Evolutionary conservation across 1,140 invertebrate genomes (phyloP).

Genomic region (Berghia stephanieae): DNA sequence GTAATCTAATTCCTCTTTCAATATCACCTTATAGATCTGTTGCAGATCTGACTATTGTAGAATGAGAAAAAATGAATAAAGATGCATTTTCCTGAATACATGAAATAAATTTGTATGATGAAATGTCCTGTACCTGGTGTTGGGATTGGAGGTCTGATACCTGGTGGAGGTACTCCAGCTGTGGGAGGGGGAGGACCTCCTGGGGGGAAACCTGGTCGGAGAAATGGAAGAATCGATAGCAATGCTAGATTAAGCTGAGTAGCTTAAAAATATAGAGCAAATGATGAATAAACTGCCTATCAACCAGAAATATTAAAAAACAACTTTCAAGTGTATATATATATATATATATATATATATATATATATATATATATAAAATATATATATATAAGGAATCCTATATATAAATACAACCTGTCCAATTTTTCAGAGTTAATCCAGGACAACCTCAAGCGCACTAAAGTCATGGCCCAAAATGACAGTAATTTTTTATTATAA

Average conservation of each 20-base stretch:
- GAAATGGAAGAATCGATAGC: too few species aligned
- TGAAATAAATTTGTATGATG: conserved; percentile 16
- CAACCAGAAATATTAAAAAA: background rate
- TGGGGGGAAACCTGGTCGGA: conserved; percentile 66
- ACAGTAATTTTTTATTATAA: too few species aligned
- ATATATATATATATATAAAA: background rate
- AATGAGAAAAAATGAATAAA: too few species aligned
- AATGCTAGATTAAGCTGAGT: too few species aligned
- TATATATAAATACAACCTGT: conserved; percentile 1
- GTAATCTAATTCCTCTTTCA: background rate
- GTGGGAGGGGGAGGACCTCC: conserved; percentile 73
- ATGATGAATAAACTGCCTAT: background rate
- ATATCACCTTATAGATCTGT: too few species aligned
- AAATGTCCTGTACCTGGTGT: conserved; percentile 65
- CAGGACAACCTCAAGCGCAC: too few species aligned
- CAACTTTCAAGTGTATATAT: background rate
- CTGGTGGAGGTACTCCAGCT: conserved; percentile 65
- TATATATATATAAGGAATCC: background rate
- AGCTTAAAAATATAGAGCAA: too few species aligned
- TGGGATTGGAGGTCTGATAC: conserved; percentile 71
- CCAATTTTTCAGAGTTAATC: background rate
- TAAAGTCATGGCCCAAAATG: too few species aligned
- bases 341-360: background rate
- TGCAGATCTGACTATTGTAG: too few species aligned
- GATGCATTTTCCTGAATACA: too few species aligned